Percentiles rank a stretch among this genome's conserved stretches.
Conservation (phyloP, 1,140 invertebrate species). For the Hylyphantes graminicola region DNA sequence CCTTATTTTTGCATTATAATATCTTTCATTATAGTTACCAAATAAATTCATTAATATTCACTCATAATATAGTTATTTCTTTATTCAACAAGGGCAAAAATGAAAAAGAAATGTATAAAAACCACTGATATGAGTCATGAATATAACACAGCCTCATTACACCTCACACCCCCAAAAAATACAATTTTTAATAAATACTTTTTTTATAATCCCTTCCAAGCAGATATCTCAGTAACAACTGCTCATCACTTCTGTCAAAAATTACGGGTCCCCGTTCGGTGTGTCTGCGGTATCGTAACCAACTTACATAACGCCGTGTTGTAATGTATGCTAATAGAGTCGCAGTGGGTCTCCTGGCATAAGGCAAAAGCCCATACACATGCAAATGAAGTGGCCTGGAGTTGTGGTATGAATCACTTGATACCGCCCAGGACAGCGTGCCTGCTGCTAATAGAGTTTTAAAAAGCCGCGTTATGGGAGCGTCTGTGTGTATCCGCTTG, state of each 20-base stretch:
- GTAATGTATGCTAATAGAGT: constrained; percentile 12
- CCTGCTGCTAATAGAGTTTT: constrained; percentile 17
- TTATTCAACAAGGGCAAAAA: too few species aligned
- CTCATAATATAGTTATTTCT: too few species aligned
- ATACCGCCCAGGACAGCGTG: neutral
- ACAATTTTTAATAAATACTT: neutral
- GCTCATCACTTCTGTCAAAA: too few species aligned
- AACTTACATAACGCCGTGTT: neutral
- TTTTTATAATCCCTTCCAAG: too few species aligned
- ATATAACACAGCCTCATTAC: too few species aligned
- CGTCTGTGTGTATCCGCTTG: neutral
- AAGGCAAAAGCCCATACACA: constrained; percentile 8
- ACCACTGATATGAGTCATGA: too few species aligned
- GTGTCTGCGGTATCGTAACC: neutral
- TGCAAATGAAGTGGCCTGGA: constrained; percentile 12
- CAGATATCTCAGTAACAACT: too few species aligned
- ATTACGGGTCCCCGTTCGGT: too few species aligned
- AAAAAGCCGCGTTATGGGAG: constrained; percentile 8
- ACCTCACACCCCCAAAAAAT: neutral
- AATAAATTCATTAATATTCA: too few species aligned
- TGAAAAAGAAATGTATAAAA: too few species aligned
- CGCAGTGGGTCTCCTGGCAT: constrained; percentile 1
- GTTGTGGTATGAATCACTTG: constrained; percentile 17
- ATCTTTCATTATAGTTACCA: too few species aligned
- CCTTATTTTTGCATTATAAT: too few species aligned